Evolutionary conservation across 2,113 vertebrate species (phyloP), one percentile per base, ranked within the genome.

Genomic region (Chascanopsetta lugubris): DNA sequence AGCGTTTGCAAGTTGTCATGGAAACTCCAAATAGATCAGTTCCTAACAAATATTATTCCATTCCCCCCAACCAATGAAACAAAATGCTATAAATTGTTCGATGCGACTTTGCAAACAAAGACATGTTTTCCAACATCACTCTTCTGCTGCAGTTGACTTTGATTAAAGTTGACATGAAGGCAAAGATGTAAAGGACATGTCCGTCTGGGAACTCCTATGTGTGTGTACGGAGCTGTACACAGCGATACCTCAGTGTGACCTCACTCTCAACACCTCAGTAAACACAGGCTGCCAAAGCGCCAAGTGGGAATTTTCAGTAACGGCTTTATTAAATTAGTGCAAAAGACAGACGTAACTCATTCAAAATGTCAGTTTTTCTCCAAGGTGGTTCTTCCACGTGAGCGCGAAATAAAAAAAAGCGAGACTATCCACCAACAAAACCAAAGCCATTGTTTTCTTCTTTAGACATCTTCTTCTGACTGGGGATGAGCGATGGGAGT

Each of bases 251-350:
- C n/a, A n/a, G n/a, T n/a, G n/a, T n/a, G n/a, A n/a, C n/a, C n/a
- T n/a, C n/a, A n/a, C n/a, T n/a, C n/a, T n/a, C n/a, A n/a, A n/a
- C 17, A n/a, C 47, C 2, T 24, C 29, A 68, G 42, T 38, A 15
- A 72, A 80, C 25, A 76, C 22, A 61, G 45, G 68, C 22, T 62
- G 22, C 46, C 55, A 54, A 64, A 53, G 22, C 64, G 25, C 36
- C 48, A 15, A 55, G 67, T 86, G 85, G 79, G 80, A 90, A 89
- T 80, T 89, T 92, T 93, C 91, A 91, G 89, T 92, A 92, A 93
- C 91, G 64, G 89, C 88, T 93, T 93, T 93, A 93, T 93, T 93
- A 93, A 93, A 93, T 93, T 93, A 93, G 92, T 93, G 93, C 93
- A 93, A 93, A 93, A 93, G 90, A 93, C 91, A 93, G 87, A 93